Percentiles rank a stretch among this genome's conserved stretches.
phyloP scores from a whole-genome alignment of 2,113 vertebrate genomes.

The Anguilla japonica region DNA sequence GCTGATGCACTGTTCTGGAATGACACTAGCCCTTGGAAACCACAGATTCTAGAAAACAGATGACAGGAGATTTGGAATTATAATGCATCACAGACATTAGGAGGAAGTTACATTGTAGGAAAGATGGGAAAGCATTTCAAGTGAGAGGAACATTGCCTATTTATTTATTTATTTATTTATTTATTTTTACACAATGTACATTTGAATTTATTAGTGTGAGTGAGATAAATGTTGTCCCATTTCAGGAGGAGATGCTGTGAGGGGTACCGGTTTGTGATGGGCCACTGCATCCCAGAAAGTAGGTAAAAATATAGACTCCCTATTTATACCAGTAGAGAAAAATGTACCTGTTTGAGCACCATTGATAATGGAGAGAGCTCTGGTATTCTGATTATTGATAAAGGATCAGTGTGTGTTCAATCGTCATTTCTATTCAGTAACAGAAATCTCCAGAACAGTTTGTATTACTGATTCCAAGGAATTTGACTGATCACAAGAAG shows the following conservation, averaged over 20 bases:
- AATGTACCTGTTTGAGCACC: not conserved
- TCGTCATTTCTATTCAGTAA: not conserved
- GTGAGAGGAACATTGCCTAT: not conserved
- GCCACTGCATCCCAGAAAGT: slow-evolving; percentile 77
- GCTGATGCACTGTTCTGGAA: not conserved
- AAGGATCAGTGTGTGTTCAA: not conserved
- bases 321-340: not conserved
- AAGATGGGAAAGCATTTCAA: no score
- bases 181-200: not conserved
- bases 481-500: not conserved
- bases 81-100: not conserved
- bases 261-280: slow-evolving; percentile 77
- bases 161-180: not conserved
- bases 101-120: not conserved
- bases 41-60: not conserved
- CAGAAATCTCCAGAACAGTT: not conserved
- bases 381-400: not conserved
- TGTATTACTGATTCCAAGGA: not conserved
- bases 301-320: slow-evolving; percentile 56
- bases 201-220: not conserved
- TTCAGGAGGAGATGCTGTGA: slow-evolving; percentile 77
- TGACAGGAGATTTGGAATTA: not conserved
- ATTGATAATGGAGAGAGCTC: not conserved
- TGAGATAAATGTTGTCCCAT: not conserved
- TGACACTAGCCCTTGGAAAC: not conserved